A percentile compares a stretch with the other conserved stretches of the same genome.
Conservation (phyloP, 2,888 invertebrate genomes). For the Aphrophora alni region DNA sequence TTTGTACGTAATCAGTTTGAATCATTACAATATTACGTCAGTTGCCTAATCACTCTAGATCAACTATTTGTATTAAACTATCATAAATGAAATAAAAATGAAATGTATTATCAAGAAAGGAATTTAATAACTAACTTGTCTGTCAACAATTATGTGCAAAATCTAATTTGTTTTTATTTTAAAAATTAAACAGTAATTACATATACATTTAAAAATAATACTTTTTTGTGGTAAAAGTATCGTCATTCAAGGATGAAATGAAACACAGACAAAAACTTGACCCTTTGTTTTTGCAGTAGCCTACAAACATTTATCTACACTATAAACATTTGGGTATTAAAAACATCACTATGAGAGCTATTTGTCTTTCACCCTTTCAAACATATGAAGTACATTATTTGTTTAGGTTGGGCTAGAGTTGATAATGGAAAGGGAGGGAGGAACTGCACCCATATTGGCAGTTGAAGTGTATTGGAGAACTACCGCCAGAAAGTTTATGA, state of each 20-base stretch:
- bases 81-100: too few relatives aligned
- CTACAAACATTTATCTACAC: neutral
- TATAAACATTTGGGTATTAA: neutral
- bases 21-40: too few relatives aligned
- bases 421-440: neutral
- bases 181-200: too few relatives aligned
- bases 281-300: neutral
- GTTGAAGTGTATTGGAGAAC: neutral
- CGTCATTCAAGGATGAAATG: neutral
- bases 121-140: too few relatives aligned
- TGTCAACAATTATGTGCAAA: too few relatives aligned
- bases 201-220: too few relatives aligned
- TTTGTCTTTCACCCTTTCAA: neutral
- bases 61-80: too few relatives aligned
- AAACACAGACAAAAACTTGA: neutral
- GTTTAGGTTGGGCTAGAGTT: neutral
- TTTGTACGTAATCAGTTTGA: too few relatives aligned
- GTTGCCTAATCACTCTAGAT: too few relatives aligned
- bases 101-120: too few relatives aligned
- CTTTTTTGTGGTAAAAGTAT: too few relatives aligned
- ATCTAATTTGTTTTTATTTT: too few relatives aligned
- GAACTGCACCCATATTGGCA: neutral
- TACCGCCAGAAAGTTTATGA: neutral
- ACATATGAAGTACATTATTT: conserved; percentile 2
- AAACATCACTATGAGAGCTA: neutral